Percentiles rank a stretch among this genome's conserved stretches.
Evolutionary conservation across 2,113 vertebrate genomes (phyloP).

Genomic region (Cyanistes caeruleus): DNA sequence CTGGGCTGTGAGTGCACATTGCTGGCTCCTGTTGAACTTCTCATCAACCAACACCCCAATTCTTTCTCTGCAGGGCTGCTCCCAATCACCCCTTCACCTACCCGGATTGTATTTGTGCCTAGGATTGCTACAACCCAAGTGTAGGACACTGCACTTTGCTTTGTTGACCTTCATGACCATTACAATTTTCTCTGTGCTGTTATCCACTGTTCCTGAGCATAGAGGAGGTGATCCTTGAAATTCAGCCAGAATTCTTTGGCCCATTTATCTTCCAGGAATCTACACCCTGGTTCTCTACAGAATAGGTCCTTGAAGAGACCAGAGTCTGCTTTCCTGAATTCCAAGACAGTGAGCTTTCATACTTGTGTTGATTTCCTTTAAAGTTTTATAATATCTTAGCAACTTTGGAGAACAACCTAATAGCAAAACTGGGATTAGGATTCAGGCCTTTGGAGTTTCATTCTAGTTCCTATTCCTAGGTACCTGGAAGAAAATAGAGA

Average conservation of each 20-base stretch:
- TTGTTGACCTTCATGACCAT: neutral
- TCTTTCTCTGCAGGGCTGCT: neutral
- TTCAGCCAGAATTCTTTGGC: neutral
- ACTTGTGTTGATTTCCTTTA: neutral
- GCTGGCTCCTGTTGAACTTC: neutral
- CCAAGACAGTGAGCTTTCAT: neutral
- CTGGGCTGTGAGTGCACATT: neutral
- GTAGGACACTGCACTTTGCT: neutral
- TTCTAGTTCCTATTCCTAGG: neutral
- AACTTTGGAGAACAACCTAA: neutral
- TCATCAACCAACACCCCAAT: neutral
- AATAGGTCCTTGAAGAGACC: neutral
- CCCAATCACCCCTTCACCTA: neutral
- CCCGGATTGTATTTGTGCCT: neutral
- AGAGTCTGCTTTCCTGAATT: neutral
- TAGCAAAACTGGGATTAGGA: neutral
- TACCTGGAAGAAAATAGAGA: neutral
- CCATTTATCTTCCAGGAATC: neutral
- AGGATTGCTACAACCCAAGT: neutral
- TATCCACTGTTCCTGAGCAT: neutral
- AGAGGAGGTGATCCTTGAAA: neutral
- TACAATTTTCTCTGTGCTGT: neutral
- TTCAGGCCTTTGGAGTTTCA: neutral
- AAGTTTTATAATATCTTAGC: neutral
- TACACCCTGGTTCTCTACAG: too few species aligned